Base-by-base conservation (phyloP, 2,797 vertebrate genomes). In the Botia kubotai region DNA sequence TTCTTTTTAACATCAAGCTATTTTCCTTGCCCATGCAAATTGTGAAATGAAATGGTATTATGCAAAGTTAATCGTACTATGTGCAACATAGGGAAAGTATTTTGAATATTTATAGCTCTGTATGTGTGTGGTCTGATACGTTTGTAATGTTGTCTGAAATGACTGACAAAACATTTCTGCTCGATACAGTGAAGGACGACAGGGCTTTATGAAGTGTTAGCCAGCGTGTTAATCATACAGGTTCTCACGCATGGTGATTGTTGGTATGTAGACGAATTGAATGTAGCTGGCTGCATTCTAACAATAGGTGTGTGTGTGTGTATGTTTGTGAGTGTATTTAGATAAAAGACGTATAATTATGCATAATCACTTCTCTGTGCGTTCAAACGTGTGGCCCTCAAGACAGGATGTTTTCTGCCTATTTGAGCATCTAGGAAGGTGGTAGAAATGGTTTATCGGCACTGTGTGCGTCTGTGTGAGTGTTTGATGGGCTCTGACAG, bases 401-500 rank as follows among this genome's bases (percentile, higher is more conserved):
- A 79, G 46, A 21, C 8, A 12, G 48, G 17, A 70, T 12, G 29
- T 78, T 79, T 79, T 76, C 68, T 65, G 80, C 48, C 58, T 74
- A 74, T 80, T 74, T 80, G 79, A 80, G 52, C 71, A 80, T 80
- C 66, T 67, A 57, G n/a, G 52, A 50, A 80, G 62, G 2, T 19
- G 29, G 23, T 67, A 50, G 63, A 74, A 62, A 66, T 53, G 33
- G 48, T 67, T 66, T 53, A 58, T 70, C 36, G 46, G 39, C 13
- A 10, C 48, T 75, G 50, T 33, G 16, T 73, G 33, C 70, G 39
- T 73, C 72, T 72, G 72, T 63, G 66, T 69, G 50, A 77, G 67
- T 48, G 55, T 62, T 81, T 48, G 95, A 95, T 91, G 87, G 72
- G 77, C 87, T 93, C 85, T 92, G 93, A 93, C 92, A 94, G 93